These are phyloP conservation scores for Geodia barretti DNA, from an alignment of 37 sponge, comb jelly and placozoan genomes.

Conservation along the genomic window DNA sequence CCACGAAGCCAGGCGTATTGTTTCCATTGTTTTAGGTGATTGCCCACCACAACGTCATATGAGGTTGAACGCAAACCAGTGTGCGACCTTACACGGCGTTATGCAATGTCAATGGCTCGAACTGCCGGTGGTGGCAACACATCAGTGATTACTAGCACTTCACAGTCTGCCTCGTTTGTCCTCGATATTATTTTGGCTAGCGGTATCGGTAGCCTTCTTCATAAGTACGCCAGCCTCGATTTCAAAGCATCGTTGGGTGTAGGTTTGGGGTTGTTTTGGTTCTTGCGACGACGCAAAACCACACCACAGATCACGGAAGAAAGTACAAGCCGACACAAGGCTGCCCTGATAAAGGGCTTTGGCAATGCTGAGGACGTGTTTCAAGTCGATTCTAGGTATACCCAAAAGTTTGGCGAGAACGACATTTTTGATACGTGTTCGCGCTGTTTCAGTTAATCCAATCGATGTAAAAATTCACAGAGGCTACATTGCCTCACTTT, in stretches of 20 bases:
- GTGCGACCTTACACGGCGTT: slow-evolving; percentile 45
- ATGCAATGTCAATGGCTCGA: slow-evolving; percentile 16
- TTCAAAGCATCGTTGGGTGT: background rate
- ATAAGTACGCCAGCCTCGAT: slow-evolving; percentile 10
- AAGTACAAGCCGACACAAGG: slow-evolving; percentile 56
- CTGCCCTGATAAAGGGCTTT: slow-evolving; percentile 32
- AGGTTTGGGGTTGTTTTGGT: slow-evolving; percentile 37
- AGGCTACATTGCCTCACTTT: slow-evolving; percentile 53
- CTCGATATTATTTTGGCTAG: slow-evolving; percentile 2
- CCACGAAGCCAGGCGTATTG: slow-evolving; percentile 39
- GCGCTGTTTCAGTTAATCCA: slow-evolving; percentile 70
- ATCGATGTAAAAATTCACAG: slow-evolving; percentile 60
- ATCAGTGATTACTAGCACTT: too few relatives aligned
- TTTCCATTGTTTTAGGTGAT: slow-evolving; percentile 38
- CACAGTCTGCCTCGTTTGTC: background rate
- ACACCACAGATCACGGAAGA: slow-evolving; percentile 14
- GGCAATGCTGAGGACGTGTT: slow-evolving; percentile 49
- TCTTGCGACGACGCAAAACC: slow-evolving; percentile 7
- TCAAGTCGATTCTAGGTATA: slow-evolving; percentile 24
- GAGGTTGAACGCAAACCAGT: background rate
- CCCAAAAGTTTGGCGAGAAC: slow-evolving; percentile 55
- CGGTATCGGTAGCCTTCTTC: slow-evolving; percentile 13
- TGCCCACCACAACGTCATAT: background rate
- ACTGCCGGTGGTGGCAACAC: background rate
- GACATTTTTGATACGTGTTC: slow-evolving; percentile 80